phyloP scores from a whole-genome alignment of 2,888 invertebrate genomes.

The Oithona nana region DNA sequence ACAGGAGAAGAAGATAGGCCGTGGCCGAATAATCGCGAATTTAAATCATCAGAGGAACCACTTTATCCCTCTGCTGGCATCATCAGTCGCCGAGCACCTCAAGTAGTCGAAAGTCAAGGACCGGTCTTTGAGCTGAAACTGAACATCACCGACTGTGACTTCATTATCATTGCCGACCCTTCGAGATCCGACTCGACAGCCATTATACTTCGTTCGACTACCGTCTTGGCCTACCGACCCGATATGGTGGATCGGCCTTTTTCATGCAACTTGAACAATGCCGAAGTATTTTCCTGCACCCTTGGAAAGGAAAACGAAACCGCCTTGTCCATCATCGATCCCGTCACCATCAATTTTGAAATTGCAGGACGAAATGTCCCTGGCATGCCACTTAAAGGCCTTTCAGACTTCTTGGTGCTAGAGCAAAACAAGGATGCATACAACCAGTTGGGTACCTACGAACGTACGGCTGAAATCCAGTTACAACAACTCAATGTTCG shows the following conservation, averaged over 20 bases:
- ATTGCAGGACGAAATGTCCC: constrained; percentile 27
- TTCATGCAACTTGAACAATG: constrained; percentile 61
- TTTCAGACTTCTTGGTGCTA: neutral
- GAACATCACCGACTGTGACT: constrained; percentile 84
- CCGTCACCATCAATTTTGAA: constrained; percentile 60
- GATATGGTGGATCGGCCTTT: constrained; percentile 49
- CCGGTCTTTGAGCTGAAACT: constrained; percentile 60
- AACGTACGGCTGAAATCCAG: constrained; percentile 23
- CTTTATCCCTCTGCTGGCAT: constrained; percentile 15
- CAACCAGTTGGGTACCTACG: neutral
- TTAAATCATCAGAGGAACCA: neutral
- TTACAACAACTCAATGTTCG: constrained; percentile 50
- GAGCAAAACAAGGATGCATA: neutral
- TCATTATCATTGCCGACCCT: constrained; percentile 79
- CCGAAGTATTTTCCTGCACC: constrained; percentile 82
- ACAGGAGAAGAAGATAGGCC: neutral
- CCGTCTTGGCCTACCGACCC: constrained; percentile 41
- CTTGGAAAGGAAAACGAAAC: constrained; percentile 73
- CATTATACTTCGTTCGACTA: constrained; percentile 44
- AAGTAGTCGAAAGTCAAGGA: constrained; percentile 26
- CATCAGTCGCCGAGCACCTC: constrained; percentile 26
- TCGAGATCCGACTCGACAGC: constrained; percentile 76
- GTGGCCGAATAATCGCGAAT: neutral
- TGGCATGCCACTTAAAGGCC: constrained; percentile 20
- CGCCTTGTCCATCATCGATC: constrained; percentile 81